Base-by-base conservation (phyloP, 2,113 vertebrate genomes). In the Pangasianodon hypophthalmus region DNA sequence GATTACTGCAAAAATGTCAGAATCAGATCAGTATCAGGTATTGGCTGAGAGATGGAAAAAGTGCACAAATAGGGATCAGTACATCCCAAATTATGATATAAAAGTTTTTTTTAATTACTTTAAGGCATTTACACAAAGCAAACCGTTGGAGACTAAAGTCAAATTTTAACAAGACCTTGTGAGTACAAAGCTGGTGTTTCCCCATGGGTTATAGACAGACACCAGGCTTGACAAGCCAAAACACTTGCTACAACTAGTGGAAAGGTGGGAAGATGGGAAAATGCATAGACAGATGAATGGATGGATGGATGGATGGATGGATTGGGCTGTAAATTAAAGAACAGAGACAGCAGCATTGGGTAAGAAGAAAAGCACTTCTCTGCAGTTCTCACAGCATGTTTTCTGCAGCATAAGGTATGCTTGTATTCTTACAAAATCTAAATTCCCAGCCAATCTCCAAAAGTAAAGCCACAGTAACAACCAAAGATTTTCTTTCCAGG, bases 401-500 rank as follows among this genome's bases (percentile, higher is more conserved):
- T 79, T 60, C 73, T 46, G 24, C 73, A 87, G 62, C 7, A 18
- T 79, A n/a, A 77, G 52, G 32, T 77, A 10, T 86, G 0, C 52
- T 46, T 50, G 32, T 18, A 26, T 75, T 87, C 85, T 44, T 50
- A 58, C 8, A 52, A 48, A 86, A 46, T 50, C 24, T 85, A 52
- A 11, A 37, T 73, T 32, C 48, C 6, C 58, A 56, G 26, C 13
- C 29, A 6, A 48, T 32, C 79, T 21, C 37, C 4, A n/a, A 29
- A 54, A 32, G 32, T 54, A 82, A 54, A 82, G 50, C 50, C n/a
- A 18, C 29, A 82, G 29, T 82, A 32, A 19, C 29, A 84, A 44
- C 32, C 82, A 84, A 16, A 11, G 9, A 60, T 62, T 84, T 84
- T 84, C 82, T 60, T 84, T 84, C 56, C 56, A 84, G 58, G 41